A percentile compares a stretch with the other conserved stretches of the same genome.
Evolutionary conservation across 2,888 invertebrate genomes (phyloP).

Genomic region (Temnothorax ravouxi): DNA sequence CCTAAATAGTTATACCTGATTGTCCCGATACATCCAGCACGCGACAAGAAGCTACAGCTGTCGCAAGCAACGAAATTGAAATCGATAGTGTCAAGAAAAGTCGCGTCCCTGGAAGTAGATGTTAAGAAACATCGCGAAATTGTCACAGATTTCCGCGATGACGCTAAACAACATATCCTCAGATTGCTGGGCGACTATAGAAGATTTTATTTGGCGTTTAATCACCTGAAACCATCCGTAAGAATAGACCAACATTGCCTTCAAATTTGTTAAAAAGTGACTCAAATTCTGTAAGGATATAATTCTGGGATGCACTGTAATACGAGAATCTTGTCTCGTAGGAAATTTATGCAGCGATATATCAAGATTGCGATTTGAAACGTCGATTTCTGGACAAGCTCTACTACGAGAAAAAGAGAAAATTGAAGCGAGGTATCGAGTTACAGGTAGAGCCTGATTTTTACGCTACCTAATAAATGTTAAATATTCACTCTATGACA

Average conservation of each 20-base stretch:
- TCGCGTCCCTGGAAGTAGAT: conserved; percentile 88
- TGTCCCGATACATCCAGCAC: conserved; percentile 84
- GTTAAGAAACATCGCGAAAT: conserved; percentile 88
- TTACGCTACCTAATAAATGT: not conserved
- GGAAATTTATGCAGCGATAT: conserved; percentile 89
- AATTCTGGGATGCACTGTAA: not conserved
- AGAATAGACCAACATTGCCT: conserved; percentile 31
- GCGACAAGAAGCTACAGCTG: conserved; percentile 89
- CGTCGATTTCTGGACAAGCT: conserved; percentile 89
- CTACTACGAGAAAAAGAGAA: conserved; percentile 88
- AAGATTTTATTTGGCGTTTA: conserved; percentile 88
- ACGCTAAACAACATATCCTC: conserved; percentile 89
- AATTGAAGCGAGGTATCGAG: conserved; percentile 88
- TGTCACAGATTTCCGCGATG: conserved; percentile 88
- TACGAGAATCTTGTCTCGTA: conserved; percentile 77
- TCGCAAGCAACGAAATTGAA: conserved; percentile 87
- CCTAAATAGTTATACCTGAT: not conserved
- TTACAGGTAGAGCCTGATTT: conserved; percentile 87
- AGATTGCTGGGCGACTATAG: conserved; percentile 88
- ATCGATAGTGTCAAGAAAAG: conserved; percentile 88
- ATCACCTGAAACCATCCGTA: conserved; percentile 85
- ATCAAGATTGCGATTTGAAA: conserved; percentile 89
- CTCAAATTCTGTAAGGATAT: not conserved
- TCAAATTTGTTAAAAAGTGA: not conserved
- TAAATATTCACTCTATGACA: not conserved